phyloP scores from a whole-genome alignment of 2,797 vertebrate genomes.

The Threskiornis aethiopicus region DNA sequence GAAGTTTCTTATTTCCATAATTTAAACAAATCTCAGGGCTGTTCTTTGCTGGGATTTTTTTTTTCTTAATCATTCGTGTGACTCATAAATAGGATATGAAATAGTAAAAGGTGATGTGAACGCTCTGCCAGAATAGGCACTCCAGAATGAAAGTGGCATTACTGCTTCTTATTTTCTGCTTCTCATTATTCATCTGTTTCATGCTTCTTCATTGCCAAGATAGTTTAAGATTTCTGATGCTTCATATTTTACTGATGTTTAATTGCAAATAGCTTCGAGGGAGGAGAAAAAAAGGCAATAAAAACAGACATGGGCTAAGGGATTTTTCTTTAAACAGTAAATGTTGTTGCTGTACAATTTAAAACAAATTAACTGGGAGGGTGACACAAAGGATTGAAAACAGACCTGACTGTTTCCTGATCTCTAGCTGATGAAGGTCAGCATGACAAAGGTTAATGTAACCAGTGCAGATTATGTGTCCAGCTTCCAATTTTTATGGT shows the following conservation, averaged over 20 bases:
- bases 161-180: conserved; percentile 62
- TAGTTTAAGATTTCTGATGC: conserved; percentile 28
- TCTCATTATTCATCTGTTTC: conserved; percentile 63
- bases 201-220: conserved; percentile 34
- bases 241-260: conserved; percentile 53
- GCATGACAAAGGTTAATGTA: background rate
- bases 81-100: conserved; percentile 41
- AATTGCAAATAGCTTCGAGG: conserved; percentile 55
- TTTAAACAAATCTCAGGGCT: conserved; percentile 49
- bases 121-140: conserved; percentile 32
- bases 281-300: background rate
- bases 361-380: background rate
- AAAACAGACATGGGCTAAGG: background rate
- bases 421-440: background rate
- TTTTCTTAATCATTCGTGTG: conserved; percentile 3
- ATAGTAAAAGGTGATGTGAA: conserved; percentile 27
- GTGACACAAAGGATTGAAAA: background rate
- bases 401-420: background rate
- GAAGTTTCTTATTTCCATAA: background rate
- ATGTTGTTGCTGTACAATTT: background rate
- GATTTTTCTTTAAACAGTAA: conserved; percentile 13
- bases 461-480: background rate
- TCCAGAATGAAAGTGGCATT: conserved; percentile 51
- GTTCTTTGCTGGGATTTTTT: background rate
- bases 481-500: background rate